A percentile compares a stretch with the other conserved stretches of the same genome.
phyloP scores from a whole-genome alignment of 2,888 invertebrate genomes.

The Sarcophaga subvicina region DNA sequence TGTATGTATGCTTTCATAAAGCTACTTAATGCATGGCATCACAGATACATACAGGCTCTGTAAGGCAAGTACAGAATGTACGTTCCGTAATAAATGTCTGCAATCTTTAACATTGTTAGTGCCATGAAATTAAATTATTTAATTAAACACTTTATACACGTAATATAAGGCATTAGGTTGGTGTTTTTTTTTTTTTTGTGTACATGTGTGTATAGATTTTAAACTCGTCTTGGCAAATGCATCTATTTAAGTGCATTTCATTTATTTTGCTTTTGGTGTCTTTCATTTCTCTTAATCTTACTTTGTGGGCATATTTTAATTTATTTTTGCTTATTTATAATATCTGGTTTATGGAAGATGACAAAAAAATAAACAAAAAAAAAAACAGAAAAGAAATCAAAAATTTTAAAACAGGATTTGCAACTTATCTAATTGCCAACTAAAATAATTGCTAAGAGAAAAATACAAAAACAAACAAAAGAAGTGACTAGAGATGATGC shows the following conservation, averaged over 20 bases:
- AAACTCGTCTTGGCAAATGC: conserved; percentile 12
- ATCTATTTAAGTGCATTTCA: neutral
- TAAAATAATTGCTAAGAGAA: neutral
- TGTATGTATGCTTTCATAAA: too few species aligned
- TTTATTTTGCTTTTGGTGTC: conserved; percentile 3
- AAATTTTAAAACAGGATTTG: conserved; percentile 39
- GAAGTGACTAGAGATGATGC: too few species aligned
- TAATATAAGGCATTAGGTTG: conserved; percentile 62
- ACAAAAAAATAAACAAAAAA: neutral
- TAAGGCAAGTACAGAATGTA: too few species aligned
- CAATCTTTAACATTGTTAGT: neutral
- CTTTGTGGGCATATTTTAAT: conserved; percentile 10
- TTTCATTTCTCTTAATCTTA: neutral
- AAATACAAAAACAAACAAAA: neutral
- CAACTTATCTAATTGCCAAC: neutral
- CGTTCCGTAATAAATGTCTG: too few species aligned
- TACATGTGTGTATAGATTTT: neutral
- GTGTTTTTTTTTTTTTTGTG: neutral
- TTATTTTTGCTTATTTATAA: conserved; percentile 38
- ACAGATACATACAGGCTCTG: too few species aligned
- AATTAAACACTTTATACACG: conserved; percentile 56
- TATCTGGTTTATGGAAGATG: conserved; percentile 38
- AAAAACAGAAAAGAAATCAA: neutral
- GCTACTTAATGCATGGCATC: too few species aligned
- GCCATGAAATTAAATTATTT: conserved; percentile 26